A percentile compares a stretch with the other conserved stretches of the same genome.
These are phyloP conservation scores for Melikaiella ostensackeni DNA, from an alignment of 2,888 invertebrate genomes.

Conservation along the genomic window DNA sequence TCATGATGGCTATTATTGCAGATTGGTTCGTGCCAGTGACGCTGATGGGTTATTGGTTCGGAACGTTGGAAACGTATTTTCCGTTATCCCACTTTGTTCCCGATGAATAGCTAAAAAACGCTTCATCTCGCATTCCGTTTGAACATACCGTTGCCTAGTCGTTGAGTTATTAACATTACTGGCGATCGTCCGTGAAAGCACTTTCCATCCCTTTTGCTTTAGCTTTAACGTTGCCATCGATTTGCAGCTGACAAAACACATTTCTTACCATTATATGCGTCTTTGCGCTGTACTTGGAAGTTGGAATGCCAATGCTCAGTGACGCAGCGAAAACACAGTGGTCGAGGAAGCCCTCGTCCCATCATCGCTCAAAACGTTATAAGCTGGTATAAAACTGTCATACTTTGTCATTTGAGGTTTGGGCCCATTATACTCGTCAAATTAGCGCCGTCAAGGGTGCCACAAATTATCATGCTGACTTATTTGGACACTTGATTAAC, in stretches of 20 bases:
- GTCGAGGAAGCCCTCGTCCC: slow-evolving; percentile 28
- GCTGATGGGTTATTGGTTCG: slow-evolving; percentile 22
- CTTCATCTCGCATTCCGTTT: slow-evolving; percentile 33
- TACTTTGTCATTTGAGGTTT: slow-evolving; percentile 27
- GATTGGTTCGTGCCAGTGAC: slow-evolving; percentile 23
- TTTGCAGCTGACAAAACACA: slow-evolving; percentile 20
- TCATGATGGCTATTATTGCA: slow-evolving; percentile 30
- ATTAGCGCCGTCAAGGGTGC: background rate
- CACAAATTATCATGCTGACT: background rate
- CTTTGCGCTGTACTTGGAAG: background rate
- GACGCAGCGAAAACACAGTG: slow-evolving; percentile 36
- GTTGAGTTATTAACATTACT: slow-evolving; percentile 28
- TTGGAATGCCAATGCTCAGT: slow-evolving; percentile 33
- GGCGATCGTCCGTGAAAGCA: slow-evolving; percentile 10
- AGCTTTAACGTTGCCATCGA: slow-evolving; percentile 6
- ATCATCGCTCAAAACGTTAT: slow-evolving; percentile 36
- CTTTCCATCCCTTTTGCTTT: background rate
- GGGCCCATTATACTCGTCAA: background rate
- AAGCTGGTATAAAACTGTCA: slow-evolving; percentile 34
- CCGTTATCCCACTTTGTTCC: slow-evolving; percentile 23
- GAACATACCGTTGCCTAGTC: background rate
- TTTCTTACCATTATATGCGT: slow-evolving; percentile 12
- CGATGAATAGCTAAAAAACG: slow-evolving; percentile 1
- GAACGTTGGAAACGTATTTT: slow-evolving; percentile 19
- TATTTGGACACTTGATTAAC: background rate